These are phyloP conservation scores for Calephelis virginiensis DNA, from an alignment of 1,140 invertebrate species.

Conservation along the genomic window DNA sequence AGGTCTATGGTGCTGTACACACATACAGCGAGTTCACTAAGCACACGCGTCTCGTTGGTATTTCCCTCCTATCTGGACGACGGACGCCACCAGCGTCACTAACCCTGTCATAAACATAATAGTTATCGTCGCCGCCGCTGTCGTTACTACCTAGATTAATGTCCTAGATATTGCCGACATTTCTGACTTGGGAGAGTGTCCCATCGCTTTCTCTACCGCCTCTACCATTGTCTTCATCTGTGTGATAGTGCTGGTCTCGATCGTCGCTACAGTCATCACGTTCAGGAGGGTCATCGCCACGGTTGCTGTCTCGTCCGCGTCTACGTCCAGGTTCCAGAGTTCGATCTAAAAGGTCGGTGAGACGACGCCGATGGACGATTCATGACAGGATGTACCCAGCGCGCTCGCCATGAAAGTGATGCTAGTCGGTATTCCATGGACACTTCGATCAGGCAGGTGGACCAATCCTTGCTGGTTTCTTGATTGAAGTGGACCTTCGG, in stretches of 20 bases:
- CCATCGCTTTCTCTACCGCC: neutral
- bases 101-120: neutral
- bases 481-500: neutral
- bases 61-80: neutral
- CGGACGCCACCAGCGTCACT: neutral
- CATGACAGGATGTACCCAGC: neutral
- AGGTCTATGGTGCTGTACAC: conserved; percentile 1
- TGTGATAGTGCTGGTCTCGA: neutral
- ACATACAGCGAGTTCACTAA: neutral
- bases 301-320: neutral
- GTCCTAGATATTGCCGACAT: neutral
- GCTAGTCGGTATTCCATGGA: neutral
- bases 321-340: neutral
- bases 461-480: conserved; percentile 1
- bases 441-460: neutral
- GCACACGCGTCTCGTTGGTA: neutral
- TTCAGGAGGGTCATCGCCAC: neutral
- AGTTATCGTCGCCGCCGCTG: neutral
- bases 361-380: neutral
- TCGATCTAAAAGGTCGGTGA: neutral
- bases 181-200: neutral
- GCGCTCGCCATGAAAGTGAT: conserved; percentile 1
- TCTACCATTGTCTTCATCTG: too few species aligned
- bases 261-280: neutral
- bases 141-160: neutral